Conservation (phyloP, 2,113 vertebrate species). For the Oplegnathus fasciatus region DNA sequence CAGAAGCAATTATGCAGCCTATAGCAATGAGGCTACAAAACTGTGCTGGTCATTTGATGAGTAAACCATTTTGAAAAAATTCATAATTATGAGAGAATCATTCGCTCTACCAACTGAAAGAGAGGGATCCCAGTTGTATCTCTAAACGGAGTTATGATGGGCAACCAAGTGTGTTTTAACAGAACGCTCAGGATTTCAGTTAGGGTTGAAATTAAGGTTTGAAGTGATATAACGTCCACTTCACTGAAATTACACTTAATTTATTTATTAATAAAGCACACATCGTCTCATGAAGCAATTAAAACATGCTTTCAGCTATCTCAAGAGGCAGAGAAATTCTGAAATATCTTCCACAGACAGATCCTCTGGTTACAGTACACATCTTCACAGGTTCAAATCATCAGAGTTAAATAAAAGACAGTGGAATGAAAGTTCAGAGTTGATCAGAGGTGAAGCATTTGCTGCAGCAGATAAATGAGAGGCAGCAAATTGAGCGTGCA, state of each 20-base stretch:
- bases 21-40: not conserved
- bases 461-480: conserved; percentile 52
- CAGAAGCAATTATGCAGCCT: not conserved
- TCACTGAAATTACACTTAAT: conserved; percentile 23
- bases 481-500: conserved; percentile 40
- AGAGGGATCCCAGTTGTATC: conserved; percentile 13
- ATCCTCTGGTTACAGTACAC: conserved; percentile 11
- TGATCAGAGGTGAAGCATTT: conserved; percentile 52
- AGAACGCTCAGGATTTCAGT: conserved; percentile 32
- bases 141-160: not conserved
- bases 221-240: conserved; percentile 42
- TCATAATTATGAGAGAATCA: conserved; percentile 32
- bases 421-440: conserved; percentile 33
- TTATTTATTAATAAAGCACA: conserved; percentile 36
- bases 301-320: conserved; percentile 36
- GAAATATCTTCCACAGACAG: conserved; percentile 24
- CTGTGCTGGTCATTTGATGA: conserved; percentile 37
- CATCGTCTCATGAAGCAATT: conserved; percentile 42
- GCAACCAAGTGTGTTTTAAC: conserved; percentile 28
- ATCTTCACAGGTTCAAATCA: conserved; percentile 28
- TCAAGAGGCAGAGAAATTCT: conserved; percentile 3
- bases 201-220: conserved; percentile 40
- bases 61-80: conserved; percentile 23
- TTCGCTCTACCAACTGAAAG: not conserved
- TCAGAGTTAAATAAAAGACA: conserved; percentile 29